A percentile compares a stretch with the other conserved stretches of the same genome.
These are phyloP conservation scores for Camponotus pennsylvanicus DNA, from an alignment of 1,140 invertebrate species.

Conservation along the genomic window DNA sequence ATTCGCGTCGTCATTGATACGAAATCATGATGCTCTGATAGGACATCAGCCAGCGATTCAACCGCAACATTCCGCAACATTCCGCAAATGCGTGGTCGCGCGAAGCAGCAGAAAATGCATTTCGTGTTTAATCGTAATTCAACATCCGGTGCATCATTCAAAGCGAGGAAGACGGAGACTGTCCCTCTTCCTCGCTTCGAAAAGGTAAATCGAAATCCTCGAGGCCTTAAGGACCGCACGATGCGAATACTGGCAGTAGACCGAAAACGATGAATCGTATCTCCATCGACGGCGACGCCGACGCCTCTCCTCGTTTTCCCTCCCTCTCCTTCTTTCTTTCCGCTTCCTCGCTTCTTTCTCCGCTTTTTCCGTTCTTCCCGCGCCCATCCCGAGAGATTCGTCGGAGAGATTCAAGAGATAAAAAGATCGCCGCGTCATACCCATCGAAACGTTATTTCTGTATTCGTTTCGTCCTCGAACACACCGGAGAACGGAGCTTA, in stretches of 20 bases:
- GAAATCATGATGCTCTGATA: conserved; percentile 43
- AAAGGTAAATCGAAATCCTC: conserved; percentile 64
- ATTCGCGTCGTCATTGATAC: conserved; percentile 36
- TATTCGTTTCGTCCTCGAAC: conserved; percentile 55
- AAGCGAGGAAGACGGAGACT: background rate
- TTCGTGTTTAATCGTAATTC: conserved; percentile 61
- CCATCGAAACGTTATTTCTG: conserved; percentile 69
- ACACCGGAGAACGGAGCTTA: conserved; percentile 45
- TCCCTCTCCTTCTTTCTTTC: background rate
- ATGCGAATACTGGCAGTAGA: conserved; percentile 42
- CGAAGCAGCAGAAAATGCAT: conserved; percentile 33
- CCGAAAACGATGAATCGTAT: conserved; percentile 71
- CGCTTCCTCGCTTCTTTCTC: conserved; percentile 4
- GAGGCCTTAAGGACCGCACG: conserved; percentile 58
- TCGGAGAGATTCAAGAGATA: conserved; percentile 66
- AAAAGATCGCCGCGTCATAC: conserved; percentile 73
- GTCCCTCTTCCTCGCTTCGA: background rate
- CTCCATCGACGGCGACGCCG: conserved; percentile 49
- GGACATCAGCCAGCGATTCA: conserved; percentile 6
- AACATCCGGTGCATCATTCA: conserved; percentile 29
- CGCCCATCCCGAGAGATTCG: conserved; percentile 32
- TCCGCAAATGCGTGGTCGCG: conserved; percentile 3
- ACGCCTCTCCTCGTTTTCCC: conserved; percentile 19
- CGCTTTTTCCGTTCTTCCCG: conserved; percentile 10
- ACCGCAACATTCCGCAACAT: conserved; percentile 9